Evolutionary conservation across 2,797 vertebrate genomes (phyloP).

Genomic region (Myotis daubentonii): DNA sequence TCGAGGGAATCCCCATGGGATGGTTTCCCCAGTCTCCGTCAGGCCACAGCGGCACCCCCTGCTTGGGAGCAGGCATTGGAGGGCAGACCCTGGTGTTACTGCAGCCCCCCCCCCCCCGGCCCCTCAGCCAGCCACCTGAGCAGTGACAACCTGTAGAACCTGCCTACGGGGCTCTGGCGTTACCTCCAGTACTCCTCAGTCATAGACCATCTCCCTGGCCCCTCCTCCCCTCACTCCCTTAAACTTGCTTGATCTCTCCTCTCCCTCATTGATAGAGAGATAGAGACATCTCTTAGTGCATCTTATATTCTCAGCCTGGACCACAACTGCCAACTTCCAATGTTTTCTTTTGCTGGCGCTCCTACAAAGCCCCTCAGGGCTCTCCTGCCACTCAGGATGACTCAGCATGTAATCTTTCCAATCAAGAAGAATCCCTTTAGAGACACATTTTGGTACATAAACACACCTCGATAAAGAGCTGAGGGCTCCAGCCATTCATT

Average conservation of each 20-base stretch:
- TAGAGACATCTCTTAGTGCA: background rate
- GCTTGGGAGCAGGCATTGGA: too few relatives aligned
- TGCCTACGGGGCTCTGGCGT: background rate
- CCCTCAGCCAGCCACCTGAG: background rate
- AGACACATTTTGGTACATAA: background rate
- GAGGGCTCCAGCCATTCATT: background rate
- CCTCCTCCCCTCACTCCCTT: background rate
- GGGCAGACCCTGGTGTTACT: background rate
- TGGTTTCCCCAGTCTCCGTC: background rate
- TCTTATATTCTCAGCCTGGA: background rate
- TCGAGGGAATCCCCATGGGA: background rate
- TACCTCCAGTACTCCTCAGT: accelerated
- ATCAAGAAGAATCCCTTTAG: background rate
- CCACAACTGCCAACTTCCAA: background rate
- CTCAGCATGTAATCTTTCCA: background rate
- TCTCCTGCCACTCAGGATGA: background rate
- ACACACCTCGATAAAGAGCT: background rate
- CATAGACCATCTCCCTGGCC: background rate
- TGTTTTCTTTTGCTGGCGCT: background rate
- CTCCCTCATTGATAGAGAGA: background rate
- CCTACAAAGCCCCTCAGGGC: background rate
- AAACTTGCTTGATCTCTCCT: background rate
- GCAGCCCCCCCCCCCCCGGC: background rate
- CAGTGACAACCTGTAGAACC: background rate
- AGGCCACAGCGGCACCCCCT: background rate